Percentiles rank a stretch among this genome's conserved stretches.
phyloP scores from a whole-genome alignment of 2,888 invertebrate genomes.

The Caenorhabditis angaria region DNA sequence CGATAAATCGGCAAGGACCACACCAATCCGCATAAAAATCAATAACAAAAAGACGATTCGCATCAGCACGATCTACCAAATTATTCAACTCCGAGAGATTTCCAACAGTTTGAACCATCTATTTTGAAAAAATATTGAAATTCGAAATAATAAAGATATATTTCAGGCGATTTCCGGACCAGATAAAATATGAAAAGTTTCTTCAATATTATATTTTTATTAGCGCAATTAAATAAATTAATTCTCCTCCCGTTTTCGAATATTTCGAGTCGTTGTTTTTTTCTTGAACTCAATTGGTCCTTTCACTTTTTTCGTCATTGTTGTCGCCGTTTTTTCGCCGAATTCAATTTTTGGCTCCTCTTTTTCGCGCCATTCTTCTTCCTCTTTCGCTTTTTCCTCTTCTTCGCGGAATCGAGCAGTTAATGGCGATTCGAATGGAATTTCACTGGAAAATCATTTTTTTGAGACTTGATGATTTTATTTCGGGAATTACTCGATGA shows the following conservation, averaged over 20 bases:
- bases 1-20: slow-evolving; percentile 80
- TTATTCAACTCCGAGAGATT: slow-evolving; percentile 13
- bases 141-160: not conserved
- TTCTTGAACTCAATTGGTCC: slow-evolving; percentile 59
- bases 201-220: no score
- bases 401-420: slow-evolving; percentile 44
- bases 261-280: slow-evolving; percentile 38
- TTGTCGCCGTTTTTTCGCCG: slow-evolving; percentile 50
- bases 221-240: no score
- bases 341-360: slow-evolving; percentile 53
- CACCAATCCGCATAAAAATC: slow-evolving; percentile 71
- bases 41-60: slow-evolving; percentile 53
- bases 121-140: not conserved
- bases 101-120: slow-evolving; percentile 4
- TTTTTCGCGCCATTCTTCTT: slow-evolving; percentile 22
- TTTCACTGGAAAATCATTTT: slow-evolving; percentile 19
- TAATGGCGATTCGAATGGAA: slow-evolving; percentile 43
- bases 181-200: not conserved
- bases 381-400: slow-evolving; percentile 32
- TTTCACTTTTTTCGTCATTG: slow-evolving; percentile 55
- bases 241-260: slow-evolving; percentile 49
- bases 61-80: slow-evolving; percentile 5
- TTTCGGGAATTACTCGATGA: no score
- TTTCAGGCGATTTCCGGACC: not conserved
- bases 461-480: no score